These are phyloP conservation scores for Bettongia penicillata DNA, from an alignment of 2,113 vertebrate genomes.

Conservation along the genomic window DNA sequence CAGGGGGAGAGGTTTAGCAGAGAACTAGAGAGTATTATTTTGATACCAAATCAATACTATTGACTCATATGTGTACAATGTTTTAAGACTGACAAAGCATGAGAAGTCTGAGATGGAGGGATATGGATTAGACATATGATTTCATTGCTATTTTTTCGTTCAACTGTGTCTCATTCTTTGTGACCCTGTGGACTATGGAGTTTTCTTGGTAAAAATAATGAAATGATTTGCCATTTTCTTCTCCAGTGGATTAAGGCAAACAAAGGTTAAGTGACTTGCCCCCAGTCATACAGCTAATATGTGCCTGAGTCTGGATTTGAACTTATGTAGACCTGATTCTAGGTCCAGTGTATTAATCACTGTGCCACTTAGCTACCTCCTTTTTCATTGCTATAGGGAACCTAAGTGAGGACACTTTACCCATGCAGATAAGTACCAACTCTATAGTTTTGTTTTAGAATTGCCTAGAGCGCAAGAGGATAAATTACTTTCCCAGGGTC, in stretches of 20 bases:
- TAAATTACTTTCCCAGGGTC: background rate
- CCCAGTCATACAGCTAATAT: background rate
- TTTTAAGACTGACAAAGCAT: background rate
- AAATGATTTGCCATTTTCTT: background rate
- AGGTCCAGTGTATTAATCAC: background rate
- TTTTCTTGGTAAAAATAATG: background rate
- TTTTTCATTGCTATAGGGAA: background rate
- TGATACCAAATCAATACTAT: background rate
- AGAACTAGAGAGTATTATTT: background rate
- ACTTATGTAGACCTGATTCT: background rate
- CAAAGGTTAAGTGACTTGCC: background rate
- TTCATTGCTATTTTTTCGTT: background rate
- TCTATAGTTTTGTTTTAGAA: background rate
- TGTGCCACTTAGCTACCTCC: background rate
- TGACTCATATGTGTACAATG: background rate
- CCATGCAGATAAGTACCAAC: background rate
- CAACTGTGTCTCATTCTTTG: background rate
- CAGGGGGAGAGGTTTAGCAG: background rate
- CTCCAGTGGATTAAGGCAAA: background rate
- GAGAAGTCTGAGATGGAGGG: background rate
- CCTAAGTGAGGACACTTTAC: background rate
- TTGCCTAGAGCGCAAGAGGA: background rate
- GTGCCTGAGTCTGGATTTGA: background rate
- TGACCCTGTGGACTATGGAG: background rate
- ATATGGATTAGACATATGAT: background rate